These are phyloP conservation scores for Poecile atricapillus DNA, from an alignment of 2,113 vertebrate genomes.

Conservation along the genomic window DNA sequence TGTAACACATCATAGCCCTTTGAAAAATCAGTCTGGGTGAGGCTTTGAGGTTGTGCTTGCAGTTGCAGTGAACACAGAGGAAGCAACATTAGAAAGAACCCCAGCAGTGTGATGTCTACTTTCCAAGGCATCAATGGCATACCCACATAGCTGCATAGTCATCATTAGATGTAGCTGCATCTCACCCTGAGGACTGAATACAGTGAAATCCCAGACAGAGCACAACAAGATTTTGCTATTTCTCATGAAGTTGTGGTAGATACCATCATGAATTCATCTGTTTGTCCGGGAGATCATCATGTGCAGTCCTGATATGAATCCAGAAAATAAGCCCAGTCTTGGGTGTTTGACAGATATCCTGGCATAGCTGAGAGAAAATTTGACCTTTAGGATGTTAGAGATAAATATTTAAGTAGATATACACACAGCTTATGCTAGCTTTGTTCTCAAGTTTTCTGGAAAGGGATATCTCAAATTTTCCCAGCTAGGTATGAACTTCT, in stretches of 20 bases:
- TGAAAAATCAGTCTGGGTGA: background rate
- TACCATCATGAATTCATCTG: background rate
- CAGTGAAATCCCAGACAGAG: background rate
- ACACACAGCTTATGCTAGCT: background rate
- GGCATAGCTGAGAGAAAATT: background rate
- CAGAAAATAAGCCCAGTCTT: background rate
- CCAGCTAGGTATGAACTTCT: background rate
- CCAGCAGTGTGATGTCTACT: background rate
- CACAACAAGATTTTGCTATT: rapidly evolving
- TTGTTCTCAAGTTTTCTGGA: background rate
- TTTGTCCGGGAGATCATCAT: background rate
- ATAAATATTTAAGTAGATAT: background rate
- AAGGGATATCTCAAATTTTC: background rate
- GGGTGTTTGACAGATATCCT: background rate
- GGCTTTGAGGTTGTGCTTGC: background rate
- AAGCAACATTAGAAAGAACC: background rate
- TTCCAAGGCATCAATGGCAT: background rate
- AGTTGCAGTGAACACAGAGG: background rate
- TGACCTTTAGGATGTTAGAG: background rate
- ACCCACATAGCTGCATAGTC: background rate
- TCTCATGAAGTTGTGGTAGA: background rate
- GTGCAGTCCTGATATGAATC: background rate
- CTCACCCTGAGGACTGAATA: background rate
- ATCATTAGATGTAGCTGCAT: background rate
- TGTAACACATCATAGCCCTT: rapidly evolving